Evolutionary conservation across 2,888 invertebrate genomes (phyloP).

Genomic region (Ferdinandea cuprea): DNA sequence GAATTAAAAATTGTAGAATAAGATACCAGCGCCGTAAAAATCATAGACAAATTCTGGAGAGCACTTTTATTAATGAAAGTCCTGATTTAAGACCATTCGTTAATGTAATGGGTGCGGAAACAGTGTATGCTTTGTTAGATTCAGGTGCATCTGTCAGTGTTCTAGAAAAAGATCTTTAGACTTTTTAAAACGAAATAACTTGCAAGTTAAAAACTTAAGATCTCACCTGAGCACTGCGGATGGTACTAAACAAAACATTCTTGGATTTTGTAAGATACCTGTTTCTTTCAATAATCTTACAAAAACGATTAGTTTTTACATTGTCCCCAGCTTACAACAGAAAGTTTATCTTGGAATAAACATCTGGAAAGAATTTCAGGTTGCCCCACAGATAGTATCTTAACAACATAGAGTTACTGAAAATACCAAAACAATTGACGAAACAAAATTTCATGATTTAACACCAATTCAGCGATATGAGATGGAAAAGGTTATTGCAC

Average conservation of each 20-base stretch:
- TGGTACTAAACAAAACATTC: background rate
- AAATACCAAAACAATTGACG: background rate
- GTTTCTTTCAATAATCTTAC: constrained; percentile 1
- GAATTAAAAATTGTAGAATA: background rate
- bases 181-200: background rate
- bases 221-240: background rate
- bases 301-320: background rate
- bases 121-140: background rate
- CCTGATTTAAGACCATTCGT: background rate
- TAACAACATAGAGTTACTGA: background rate
- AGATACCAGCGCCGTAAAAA: background rate
- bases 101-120: background rate
- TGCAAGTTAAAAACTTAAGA: background rate
- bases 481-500: background rate
- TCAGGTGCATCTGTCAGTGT: background rate
- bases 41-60: background rate
- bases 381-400: constrained; percentile 2
- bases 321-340: background rate
- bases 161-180: background rate
- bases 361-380: constrained; percentile 1
- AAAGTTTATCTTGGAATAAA: background rate
- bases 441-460: too few species aligned
- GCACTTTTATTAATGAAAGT: background rate
- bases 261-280: background rate
- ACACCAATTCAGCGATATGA: too few species aligned